Evolutionary conservation across 2,888 invertebrate genomes (phyloP).

Genomic region (Gerris lacustris): DNA sequence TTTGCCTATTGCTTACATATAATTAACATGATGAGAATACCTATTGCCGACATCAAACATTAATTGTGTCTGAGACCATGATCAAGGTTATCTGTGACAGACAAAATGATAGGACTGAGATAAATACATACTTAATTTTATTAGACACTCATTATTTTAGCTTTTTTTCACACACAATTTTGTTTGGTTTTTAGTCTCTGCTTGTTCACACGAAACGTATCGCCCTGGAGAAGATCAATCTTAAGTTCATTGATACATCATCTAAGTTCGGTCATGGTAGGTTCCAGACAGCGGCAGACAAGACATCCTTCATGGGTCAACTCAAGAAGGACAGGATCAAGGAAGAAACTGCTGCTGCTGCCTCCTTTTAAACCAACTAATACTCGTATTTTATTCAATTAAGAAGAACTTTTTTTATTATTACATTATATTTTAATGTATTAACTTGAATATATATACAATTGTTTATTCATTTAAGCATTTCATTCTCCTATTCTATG

Average conservation of each 20-base stretch:
- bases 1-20: no score
- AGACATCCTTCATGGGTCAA: conserved; percentile 91
- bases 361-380: conserved; percentile 35
- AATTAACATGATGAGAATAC: no score
- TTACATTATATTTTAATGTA: no score
- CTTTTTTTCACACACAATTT: background rate
- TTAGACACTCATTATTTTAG: background rate
- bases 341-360: conserved; percentile 62
- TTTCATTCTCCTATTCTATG: no score
- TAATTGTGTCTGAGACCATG: no score
- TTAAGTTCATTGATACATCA: conserved; percentile 98
- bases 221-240: conserved; percentile 91
- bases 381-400: no score
- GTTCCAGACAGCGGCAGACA: conserved; percentile 98
- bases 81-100: background rate
- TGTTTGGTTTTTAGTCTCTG: conserved; percentile 55
- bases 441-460: no score
- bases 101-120: conserved; percentile 37
- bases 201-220: conserved; percentile 88
- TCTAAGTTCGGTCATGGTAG: conserved; percentile 99
- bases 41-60: no score
- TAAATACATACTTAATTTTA: background rate
- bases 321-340: conserved; percentile 86
- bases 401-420: no score
- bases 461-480: no score